A percentile compares a stretch with the other conserved stretches of the same genome.
Evolutionary conservation across 2,888 invertebrate species (phyloP).

Genomic region (Ptychoptera contaminata): DNA sequence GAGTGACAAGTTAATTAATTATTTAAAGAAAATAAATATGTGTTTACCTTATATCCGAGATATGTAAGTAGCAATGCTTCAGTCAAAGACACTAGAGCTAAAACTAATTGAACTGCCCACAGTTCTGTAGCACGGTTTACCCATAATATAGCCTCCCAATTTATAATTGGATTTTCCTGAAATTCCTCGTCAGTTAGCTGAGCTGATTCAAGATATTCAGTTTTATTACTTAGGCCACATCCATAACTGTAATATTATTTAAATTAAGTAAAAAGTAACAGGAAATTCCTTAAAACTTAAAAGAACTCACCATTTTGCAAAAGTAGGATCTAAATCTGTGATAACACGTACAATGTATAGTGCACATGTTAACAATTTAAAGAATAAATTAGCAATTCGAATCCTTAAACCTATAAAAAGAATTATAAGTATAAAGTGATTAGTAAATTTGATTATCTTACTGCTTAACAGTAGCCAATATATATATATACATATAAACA

Average conservation of each 20-base stretch:
- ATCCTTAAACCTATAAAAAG: constrained; percentile 93
- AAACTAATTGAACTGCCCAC: constrained; percentile 81
- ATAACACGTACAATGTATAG: constrained; percentile 89
- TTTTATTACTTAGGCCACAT: constrained; percentile 69
- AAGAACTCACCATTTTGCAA: constrained; percentile 67
- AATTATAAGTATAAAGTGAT: too few relatives aligned
- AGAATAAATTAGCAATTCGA: constrained; percentile 91
- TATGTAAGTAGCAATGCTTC: constrained; percentile 91
- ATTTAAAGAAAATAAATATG: too few relatives aligned
- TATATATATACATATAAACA: too few relatives aligned
- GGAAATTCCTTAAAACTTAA: not conserved
- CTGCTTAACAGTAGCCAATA: too few relatives aligned
- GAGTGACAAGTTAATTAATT: too few relatives aligned
- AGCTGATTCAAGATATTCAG: constrained; percentile 65
- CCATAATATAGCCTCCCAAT: constrained; percentile 93
- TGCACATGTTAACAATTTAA: constrained; percentile 91
- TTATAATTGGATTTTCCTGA: constrained; percentile 82
- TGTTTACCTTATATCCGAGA: constrained; percentile 85
- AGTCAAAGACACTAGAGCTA: constrained; percentile 84
- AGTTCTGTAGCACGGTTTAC: constrained; percentile 77
- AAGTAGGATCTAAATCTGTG: constrained; percentile 75
- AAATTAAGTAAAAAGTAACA: not conserved
- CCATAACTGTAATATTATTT: constrained; percentile 49
- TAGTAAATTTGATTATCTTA: too few relatives aligned
- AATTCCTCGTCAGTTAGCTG: constrained; percentile 83